These are phyloP conservation scores for Ancistrus triradiatus DNA, from an alignment of 2,113 vertebrate genomes.

Conservation along the genomic window DNA sequence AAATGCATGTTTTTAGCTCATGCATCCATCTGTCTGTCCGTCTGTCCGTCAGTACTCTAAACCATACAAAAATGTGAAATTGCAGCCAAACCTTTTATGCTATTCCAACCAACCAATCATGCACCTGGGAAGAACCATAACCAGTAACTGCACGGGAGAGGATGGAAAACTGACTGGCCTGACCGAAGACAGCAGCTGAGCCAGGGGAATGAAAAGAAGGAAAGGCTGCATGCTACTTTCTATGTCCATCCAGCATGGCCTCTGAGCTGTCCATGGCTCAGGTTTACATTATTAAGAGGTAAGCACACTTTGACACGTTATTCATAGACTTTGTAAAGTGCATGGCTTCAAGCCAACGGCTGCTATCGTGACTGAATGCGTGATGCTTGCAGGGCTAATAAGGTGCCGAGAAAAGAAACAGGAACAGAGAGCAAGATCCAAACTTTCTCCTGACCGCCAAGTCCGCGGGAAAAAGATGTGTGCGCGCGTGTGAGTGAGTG, in stretches of 20 bases:
- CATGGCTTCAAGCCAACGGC: conserved; percentile 48
- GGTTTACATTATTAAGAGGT: conserved; percentile 50
- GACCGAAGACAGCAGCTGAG: conserved; percentile 13
- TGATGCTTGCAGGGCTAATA: conserved; percentile 58
- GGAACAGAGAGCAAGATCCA: conserved; percentile 52
- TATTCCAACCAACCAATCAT: background rate
- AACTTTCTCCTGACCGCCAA: conserved; percentile 40
- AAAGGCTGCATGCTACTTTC: conserved; percentile 29
- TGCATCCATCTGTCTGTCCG: too few relatives aligned
- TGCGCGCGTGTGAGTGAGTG: conserved; percentile 16
- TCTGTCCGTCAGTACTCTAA: too few relatives aligned
- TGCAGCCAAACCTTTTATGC: background rate
- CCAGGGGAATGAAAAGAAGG: conserved; percentile 20
- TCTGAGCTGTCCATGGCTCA: conserved; percentile 27
- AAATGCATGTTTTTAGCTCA: too few relatives aligned
- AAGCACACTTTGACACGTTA: conserved; percentile 49
- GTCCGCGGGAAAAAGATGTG: conserved; percentile 33
- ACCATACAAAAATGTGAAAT: too few relatives aligned
- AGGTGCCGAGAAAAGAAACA: conserved; percentile 63
- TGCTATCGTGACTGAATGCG: conserved; percentile 55
- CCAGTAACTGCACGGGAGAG: conserved; percentile 16
- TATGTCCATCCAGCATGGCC: conserved; percentile 43
- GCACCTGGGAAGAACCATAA: conserved; percentile 18
- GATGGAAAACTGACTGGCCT: background rate
- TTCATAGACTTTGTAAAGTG: conserved; percentile 54